A percentile compares a stretch with the other conserved stretches of the same genome.
phyloP scores from a whole-genome alignment of 2,113 vertebrate species.

The Pterocles burchelli region DNA sequence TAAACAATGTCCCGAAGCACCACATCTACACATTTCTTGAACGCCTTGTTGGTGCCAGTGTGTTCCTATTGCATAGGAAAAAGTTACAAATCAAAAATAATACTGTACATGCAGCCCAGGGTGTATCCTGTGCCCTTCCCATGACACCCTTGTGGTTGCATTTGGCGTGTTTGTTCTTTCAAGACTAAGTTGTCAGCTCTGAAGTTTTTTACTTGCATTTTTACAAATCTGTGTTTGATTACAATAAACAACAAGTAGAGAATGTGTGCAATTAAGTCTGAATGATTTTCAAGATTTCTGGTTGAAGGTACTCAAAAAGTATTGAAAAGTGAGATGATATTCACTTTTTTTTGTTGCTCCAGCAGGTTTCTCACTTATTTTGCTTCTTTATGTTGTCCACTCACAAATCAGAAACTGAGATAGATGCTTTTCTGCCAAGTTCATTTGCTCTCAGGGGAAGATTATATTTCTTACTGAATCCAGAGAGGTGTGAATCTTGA shows the following conservation, averaged over 20 bases:
- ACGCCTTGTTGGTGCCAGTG: no score
- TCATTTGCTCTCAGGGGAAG: not conserved
- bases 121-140: not conserved
- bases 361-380: not conserved
- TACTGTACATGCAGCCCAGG: not conserved
- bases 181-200: not conserved
- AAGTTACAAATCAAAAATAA: not conserved
- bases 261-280: not conserved
- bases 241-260: not conserved
- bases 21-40: no score
- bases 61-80: not conserved
- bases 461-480: not conserved
- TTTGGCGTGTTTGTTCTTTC: not conserved
- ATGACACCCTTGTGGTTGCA: not conserved
- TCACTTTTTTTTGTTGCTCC: not conserved
- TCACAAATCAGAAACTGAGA: not conserved
- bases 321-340: not conserved
- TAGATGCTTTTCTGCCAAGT: not conserved
- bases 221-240: not conserved
- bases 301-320: not conserved
- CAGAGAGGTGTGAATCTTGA: not conserved
- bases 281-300: not conserved
- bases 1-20: no score
- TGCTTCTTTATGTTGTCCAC: not conserved
- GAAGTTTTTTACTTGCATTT: not conserved